Base-by-base conservation (phyloP, 2,113 vertebrate genomes). In the Otolemur garnettii region DNA sequence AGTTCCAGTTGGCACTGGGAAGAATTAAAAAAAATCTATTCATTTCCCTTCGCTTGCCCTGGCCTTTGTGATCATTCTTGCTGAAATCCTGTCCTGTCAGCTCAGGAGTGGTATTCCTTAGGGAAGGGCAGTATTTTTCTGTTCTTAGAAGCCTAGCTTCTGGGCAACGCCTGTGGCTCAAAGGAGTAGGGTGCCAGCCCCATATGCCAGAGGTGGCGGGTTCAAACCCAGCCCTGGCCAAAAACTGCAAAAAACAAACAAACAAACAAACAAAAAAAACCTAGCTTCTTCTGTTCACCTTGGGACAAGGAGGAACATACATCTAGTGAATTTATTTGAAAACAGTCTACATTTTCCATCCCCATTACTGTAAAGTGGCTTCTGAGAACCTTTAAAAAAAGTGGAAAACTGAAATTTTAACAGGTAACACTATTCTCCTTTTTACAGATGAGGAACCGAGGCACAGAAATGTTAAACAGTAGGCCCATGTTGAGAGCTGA, bases 361-460 rank as follows among this genome's bases (percentile, higher is more conserved):
- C 30, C 90, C 71, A 17, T 97, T 66, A 74, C 60, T 87, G 64
- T 97, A 97, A 97, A 98, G 82, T 93, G 89, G 89, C 71, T 6
- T 82, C 69, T 90, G 72, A 94, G 81, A 94, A 96, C 75, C 38
- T 26, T 42, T n/a, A 7, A 72, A 45, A 42, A 74, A 15, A 15
- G 22, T 72, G 3, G 22, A 50, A 33, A 77, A 57, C 38, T 26
- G 30, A 55, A 77, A 45, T 89, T 97, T 81, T 87, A 69, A 82
- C 30, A 64, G 77, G 42, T 88, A 74, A 38, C 11, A 68, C 18
- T 69, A 3, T n/a, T 91, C 14, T 69, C 87, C 38, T 64, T n/a
- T 91, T 91, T 74, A 77, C 42, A 90, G n/a, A 57, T 80, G 75
- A 91, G 71, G 38, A 64, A 35, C 50, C 24, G 18, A 93, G 35